Conservation (phyloP, 1,140 invertebrate genomes). For the Panulirus ornatus region DNA sequence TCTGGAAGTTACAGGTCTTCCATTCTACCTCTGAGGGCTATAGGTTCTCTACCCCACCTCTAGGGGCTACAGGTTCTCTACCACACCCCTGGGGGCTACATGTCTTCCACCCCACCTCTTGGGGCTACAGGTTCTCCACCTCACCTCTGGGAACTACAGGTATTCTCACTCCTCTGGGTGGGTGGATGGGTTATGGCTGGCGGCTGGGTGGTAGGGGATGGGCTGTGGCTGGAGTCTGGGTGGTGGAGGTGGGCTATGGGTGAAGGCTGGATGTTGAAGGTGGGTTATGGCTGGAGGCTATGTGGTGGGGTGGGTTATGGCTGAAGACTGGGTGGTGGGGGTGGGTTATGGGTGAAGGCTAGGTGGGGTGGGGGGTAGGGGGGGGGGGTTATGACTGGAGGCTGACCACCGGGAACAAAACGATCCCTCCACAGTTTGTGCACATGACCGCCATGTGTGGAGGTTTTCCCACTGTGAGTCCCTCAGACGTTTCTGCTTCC, state of each 20-base stretch:
- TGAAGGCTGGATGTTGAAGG: neutral
- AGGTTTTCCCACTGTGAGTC: no score
- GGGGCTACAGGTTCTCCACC: no score
- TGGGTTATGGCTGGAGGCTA: neutral
- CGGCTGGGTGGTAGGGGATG: neutral
- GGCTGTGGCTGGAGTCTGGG: neutral
- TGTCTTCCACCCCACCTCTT: no score
- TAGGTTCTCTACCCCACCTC: no score
- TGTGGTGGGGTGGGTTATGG: neutral
- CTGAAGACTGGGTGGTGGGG: neutral
- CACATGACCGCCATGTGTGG: no score
- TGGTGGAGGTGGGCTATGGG: neutral
- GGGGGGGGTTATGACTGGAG: neutral
- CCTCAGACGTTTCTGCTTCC: neutral
- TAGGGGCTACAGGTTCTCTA: no score
- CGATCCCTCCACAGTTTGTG: no score
- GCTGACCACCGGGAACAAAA: neutral
- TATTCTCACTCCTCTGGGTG: no score
- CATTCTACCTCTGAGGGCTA: no score
- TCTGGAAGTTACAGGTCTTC: no score
- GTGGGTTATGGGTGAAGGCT: neutral
- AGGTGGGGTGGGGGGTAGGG: neutral
- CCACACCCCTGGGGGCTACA: no score
- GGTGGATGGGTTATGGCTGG: neutral
- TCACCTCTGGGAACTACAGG: no score